Evolutionary conservation across 2,113 vertebrate species (phyloP).

Genomic region (Sarotherodon lohbergeri): DNA sequence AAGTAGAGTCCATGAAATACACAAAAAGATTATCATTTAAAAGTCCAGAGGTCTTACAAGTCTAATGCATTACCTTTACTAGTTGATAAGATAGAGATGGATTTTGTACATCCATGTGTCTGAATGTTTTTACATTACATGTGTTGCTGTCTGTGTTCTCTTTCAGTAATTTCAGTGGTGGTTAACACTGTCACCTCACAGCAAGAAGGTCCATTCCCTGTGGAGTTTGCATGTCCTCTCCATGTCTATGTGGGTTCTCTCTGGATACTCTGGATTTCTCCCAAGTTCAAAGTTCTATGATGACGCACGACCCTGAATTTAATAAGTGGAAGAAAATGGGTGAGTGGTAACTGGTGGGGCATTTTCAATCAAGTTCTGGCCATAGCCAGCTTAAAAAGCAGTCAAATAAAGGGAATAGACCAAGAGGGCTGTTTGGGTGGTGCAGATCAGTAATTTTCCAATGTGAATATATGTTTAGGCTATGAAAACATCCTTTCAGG

Average conservation of each 20-base stretch:
- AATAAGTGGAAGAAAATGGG: neutral
- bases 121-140: neutral
- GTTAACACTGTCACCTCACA: neutral
- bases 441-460: neutral
- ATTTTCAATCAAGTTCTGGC: neutral
- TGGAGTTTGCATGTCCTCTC: neutral
- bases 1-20: neutral
- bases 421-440: neutral
- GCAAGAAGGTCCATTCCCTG: neutral
- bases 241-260: neutral
- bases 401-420: neutral
- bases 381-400: neutral
- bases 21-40: neutral
- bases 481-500: neutral
- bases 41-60: neutral
- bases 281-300: neutral
- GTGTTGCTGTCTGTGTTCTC: neutral
- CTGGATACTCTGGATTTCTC: neutral
- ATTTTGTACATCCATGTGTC: neutral
- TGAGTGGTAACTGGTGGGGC: neutral
- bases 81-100: neutral
- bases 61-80: neutral
- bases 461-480: neutral
- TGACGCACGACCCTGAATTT: neutral
- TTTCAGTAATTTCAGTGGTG: neutral